phyloP scores from a whole-genome alignment of 2,888 invertebrate species.

The Galeopsomyia nigrocyanea region DNA sequence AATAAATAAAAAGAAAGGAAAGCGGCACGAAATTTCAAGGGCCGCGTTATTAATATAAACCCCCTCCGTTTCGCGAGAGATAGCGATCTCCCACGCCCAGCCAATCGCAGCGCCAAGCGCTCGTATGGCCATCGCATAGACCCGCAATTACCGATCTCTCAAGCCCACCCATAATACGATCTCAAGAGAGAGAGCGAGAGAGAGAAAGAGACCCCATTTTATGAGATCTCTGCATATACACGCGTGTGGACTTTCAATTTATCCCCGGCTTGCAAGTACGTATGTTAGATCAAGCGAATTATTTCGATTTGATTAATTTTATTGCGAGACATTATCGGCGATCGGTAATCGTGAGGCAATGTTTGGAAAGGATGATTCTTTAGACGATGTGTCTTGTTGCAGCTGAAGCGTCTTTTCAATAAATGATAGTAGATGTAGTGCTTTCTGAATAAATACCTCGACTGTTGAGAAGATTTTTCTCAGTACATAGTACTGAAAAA shows the following conservation, averaged over 20 bases:
- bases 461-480: too few species aligned
- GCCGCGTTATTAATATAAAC: conserved; percentile 51
- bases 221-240: too few species aligned
- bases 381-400: too few species aligned
- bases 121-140: conserved; percentile 48
- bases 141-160: conserved; percentile 64
- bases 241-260: conserved; percentile 52
- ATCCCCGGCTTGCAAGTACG: conserved; percentile 38
- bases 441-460: too few species aligned
- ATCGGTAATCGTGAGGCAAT: background rate
- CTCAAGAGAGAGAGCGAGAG: too few species aligned
- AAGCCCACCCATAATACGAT: conserved; percentile 63
- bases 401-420: too few species aligned
- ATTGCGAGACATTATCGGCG: background rate
- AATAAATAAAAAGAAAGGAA: conserved; percentile 3
- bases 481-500: too few species aligned
- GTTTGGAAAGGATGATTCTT: too few species aligned
- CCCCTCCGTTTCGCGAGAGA: conserved; percentile 54
- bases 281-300: background rate
- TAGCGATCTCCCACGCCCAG: conserved; percentile 64
- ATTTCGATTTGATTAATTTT: too few species aligned
- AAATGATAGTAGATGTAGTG: too few species aligned
- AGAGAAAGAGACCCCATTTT: too few species aligned
- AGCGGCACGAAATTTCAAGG: background rate
- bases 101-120: conserved; percentile 61